Conservation (phyloP, 2,113 vertebrate genomes). For the Gymnocephalus cernua region DNA sequence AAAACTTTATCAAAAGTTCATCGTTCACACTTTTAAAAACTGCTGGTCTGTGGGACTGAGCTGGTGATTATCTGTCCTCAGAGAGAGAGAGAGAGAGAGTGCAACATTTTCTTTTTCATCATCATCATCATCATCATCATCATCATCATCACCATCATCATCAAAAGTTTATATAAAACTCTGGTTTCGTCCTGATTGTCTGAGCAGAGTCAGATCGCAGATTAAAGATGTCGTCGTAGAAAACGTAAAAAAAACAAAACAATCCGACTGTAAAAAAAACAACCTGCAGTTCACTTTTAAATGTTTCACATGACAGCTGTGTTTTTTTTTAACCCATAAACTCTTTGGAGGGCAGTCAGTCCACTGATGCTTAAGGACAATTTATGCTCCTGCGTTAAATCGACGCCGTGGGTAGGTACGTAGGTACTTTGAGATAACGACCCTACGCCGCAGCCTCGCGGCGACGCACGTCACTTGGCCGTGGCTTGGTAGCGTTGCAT, state of each 20-base stretch:
- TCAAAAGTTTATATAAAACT: slow-evolving; percentile 29
- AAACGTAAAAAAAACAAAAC: background rate
- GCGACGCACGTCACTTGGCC: too few species aligned
- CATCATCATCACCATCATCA: slow-evolving; percentile 16
- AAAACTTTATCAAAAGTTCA: slow-evolving; percentile 9
- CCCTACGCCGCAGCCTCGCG: too few species aligned
- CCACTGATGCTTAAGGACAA: background rate
- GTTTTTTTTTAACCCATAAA: background rate
- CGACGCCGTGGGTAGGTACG: too few species aligned
- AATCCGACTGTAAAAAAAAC: background rate
- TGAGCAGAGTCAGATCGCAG: slow-evolving; percentile 33
- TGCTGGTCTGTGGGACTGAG: slow-evolving; percentile 49
- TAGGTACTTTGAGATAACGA: too few species aligned
- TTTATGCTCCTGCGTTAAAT: too few species aligned
- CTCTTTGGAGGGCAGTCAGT: background rate
- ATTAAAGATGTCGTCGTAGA: background rate
- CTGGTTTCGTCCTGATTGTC: slow-evolving; percentile 67
- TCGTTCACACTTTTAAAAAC: background rate
- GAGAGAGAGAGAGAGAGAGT: background rate
- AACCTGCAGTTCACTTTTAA: background rate
- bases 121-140: slow-evolving; percentile 16
- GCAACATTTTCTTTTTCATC: slow-evolving; percentile 12
- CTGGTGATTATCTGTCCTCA: slow-evolving; percentile 46
- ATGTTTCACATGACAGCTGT: background rate
- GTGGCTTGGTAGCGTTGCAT: too few species aligned